These are phyloP conservation scores for Erebia ligea DNA, from an alignment of 2,888 invertebrate genomes.

Conservation along the genomic window DNA sequence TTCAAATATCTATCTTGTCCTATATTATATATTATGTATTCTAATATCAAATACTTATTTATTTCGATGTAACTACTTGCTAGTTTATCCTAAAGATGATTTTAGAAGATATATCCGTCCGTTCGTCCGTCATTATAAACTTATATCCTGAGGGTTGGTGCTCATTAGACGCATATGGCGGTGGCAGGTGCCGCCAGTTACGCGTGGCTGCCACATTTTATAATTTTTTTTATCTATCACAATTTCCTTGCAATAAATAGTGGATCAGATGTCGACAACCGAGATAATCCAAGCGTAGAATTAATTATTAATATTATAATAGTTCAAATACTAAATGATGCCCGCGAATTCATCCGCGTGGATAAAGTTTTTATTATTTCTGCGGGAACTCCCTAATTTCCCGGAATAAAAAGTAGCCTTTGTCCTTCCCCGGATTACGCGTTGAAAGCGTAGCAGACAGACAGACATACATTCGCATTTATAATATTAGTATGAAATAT, in stretches of 20 bases:
- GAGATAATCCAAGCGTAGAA: conserved; percentile 2
- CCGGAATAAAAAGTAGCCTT: no score
- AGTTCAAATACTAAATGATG: neutral
- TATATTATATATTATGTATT: neutral
- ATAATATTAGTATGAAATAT: neutral
- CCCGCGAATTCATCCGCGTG: no score
- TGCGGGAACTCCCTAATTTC: no score
- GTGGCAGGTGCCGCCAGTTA: conserved; percentile 39
- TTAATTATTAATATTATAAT: neutral
- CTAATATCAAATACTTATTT: neutral
- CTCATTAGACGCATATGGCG: conserved; percentile 33
- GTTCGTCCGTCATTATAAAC: conserved; percentile 16
- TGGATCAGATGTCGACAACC: conserved; percentile 6
- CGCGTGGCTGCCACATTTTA: conserved; percentile 27
- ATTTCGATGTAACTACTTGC: neutral
- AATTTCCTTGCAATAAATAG: conserved; percentile 11
- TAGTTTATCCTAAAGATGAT: neutral
- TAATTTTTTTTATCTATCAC: conserved; percentile 15
- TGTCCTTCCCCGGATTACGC: no score
- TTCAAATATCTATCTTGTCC: neutral
- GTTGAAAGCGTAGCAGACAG: no score
- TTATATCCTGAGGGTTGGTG: conserved; percentile 22
- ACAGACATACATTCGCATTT: no score
- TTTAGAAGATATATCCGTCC: conserved; percentile 12
- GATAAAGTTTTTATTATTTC: no score